Percentiles rank a stretch among this genome's conserved stretches.
Conservation (phyloP, 37 sponge, comb jelly and placozoan species). For the Beroe ovata region DNA sequence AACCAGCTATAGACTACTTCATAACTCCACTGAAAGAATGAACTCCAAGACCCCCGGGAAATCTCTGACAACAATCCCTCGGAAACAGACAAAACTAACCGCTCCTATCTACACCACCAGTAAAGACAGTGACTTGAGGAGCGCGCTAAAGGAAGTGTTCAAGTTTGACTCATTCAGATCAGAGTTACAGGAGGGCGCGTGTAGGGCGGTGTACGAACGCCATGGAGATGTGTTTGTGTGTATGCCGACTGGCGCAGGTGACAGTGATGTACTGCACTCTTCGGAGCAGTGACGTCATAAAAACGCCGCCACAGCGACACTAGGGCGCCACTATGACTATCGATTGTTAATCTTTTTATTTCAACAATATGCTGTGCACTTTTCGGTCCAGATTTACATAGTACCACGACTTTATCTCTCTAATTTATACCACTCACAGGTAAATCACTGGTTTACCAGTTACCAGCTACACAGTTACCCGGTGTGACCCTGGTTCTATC, state of each 20-base stretch:
- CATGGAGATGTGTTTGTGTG: conserved; percentile 86
- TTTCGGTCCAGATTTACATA: background rate
- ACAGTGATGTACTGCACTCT: too few relatives aligned
- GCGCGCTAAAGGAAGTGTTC: background rate
- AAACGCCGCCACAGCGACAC: too few relatives aligned
- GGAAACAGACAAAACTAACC: background rate
- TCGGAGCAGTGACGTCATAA: too few relatives aligned
- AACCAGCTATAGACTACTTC: too few relatives aligned
- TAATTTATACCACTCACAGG: conserved; percentile 69
- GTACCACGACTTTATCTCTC: background rate
- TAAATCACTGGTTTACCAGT: conserved; percentile 96
- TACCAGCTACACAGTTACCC: conserved; percentile 78
- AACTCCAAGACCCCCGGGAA: too few relatives aligned
- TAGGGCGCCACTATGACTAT: too few relatives aligned
- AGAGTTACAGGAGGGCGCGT: background rate
- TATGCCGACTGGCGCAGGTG: conserved; percentile 96
- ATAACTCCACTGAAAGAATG: background rate
- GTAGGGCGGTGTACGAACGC: background rate
- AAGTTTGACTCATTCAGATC: conserved; percentile 11
- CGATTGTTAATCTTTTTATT: background rate
- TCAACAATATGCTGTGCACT: background rate
- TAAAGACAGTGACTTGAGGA: background rate
- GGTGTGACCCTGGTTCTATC: conserved; percentile 94
- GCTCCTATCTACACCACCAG: background rate
- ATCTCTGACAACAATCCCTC: background rate